Base-by-base conservation (phyloP, 2,888 invertebrate genomes). In the Perizoma affinitatum region DNA sequence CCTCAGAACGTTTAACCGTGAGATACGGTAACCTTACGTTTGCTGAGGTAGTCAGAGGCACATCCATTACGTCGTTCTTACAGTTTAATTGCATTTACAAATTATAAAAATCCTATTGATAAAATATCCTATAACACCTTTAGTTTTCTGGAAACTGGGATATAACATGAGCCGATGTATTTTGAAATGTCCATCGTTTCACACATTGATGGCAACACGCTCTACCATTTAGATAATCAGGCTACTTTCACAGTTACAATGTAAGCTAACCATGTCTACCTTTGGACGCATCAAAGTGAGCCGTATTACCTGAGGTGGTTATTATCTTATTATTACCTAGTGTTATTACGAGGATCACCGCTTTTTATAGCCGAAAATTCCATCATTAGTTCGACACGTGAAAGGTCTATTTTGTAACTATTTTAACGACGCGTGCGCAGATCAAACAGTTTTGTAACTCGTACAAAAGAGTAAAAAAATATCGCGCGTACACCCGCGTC, bases 201-300 rank as follows among this genome's bases (percentile, higher is more conserved):
- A 44, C 44, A 45, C 38, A 53, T 45, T 45, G 38, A 46, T 40
- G 6, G 45, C 44, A 45, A 40, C 44, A 44, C 11, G 11, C 5
- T 11, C n/a, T 44, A 44, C 22, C 22, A 38, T 38, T 38, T 5
- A 38, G 38, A 38, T 11, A 44, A 44, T 44, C 22, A 6, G 44
- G 36, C 22, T 41, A 40, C 40, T 41, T 5, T 33, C 9, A 41
- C 46, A 10, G 51, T 58, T 58, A 46, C 46, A 46, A 22, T 58
- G 42, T 47, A 51, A 6, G 34, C 4, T 51, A 34, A 10, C 46
- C 34, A 11, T 35, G 11, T 35, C 51, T 44, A 22, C 22, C 5
- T 44, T 22, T 7, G n/a, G 44, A 44, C 9, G 9, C 48, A 40
- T 58, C 44, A 58, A 8, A 11, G 34, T 38, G 58, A 58, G 43